These are phyloP conservation scores for Drosophila littoralis DNA, from an alignment of 1,140 invertebrate genomes.

Conservation along the genomic window DNA sequence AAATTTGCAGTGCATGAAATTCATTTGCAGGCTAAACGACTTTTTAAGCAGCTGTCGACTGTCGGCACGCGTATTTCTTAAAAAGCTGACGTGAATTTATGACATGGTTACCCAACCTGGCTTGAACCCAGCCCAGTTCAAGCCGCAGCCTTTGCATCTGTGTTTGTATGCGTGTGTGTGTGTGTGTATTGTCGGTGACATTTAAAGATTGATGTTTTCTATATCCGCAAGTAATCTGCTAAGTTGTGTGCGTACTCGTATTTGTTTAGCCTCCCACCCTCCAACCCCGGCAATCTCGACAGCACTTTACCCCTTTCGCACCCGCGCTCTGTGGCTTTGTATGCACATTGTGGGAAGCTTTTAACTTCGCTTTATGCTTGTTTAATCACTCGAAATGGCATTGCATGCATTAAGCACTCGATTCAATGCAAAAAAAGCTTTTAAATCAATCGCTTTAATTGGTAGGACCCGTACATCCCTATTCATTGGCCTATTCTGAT, in stretches of 20 bases:
- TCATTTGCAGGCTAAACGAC: constrained; percentile 64
- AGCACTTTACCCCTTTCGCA: not conserved
- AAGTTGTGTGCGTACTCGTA: constrained; percentile 65
- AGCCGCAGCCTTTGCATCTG: not conserved
- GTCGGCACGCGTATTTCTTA: constrained; percentile 47
- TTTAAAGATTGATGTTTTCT: constrained; percentile 76
- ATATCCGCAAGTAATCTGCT: constrained; percentile 73
- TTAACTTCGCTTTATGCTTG: constrained; percentile 62
- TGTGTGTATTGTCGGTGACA: constrained; percentile 54
- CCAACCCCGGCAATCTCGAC: not conserved
- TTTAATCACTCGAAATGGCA: constrained; percentile 62
- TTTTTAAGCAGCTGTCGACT: constrained; percentile 74
- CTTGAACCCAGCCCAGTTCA: constrained; percentile 6
- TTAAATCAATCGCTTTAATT: constrained; percentile 62
- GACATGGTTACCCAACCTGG: constrained; percentile 25
- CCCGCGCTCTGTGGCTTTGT: constrained; percentile 1
- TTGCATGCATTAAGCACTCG: constrained; percentile 50
- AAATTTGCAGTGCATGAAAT: constrained; percentile 61
- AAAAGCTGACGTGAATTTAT: constrained; percentile 78
- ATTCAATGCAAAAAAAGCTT: constrained; percentile 25
- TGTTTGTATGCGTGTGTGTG: constrained; percentile 3
- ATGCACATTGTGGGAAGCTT: constrained; percentile 52
- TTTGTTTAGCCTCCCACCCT: constrained; percentile 53
- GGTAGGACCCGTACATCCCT: constrained; percentile 29
- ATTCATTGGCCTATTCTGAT: not conserved